Evolutionary conservation across 2,113 vertebrate species (phyloP).

Genomic region (Elephas maximus): DNA sequence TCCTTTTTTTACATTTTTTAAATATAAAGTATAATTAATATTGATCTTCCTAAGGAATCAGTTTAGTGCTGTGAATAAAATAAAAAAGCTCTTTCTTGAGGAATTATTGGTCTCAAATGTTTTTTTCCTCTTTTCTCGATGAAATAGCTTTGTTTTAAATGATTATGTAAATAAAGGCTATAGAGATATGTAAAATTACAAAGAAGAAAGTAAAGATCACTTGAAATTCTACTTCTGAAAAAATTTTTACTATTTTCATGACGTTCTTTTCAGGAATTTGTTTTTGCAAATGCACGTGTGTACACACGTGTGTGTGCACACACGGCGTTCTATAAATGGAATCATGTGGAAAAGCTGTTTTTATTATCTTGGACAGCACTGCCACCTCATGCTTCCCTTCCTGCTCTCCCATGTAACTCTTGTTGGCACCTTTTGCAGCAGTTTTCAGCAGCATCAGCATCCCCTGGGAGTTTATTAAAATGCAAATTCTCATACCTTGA

Average conservation of each 20-base stretch:
- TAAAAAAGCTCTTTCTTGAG: constrained; percentile 36
- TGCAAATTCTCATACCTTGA: not conserved
- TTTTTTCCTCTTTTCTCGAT: not conserved
- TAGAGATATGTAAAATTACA: not conserved
- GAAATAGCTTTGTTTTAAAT: constrained; percentile 21
- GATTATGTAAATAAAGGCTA: constrained; percentile 13
- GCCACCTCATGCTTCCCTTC: not conserved
- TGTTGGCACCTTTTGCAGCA: not conserved
- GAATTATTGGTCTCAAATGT: not conserved
- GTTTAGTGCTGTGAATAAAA: constrained; percentile 28
- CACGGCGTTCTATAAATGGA: not conserved
- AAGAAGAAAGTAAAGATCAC: not conserved
- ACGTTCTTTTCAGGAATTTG: constrained; percentile 6
- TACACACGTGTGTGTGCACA: not conserved
- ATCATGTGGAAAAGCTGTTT: not conserved
- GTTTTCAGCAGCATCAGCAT: not conserved
- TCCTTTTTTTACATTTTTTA: constrained; percentile 31
- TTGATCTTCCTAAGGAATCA: not conserved
- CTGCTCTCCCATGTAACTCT: not conserved
- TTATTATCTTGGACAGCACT: not conserved
- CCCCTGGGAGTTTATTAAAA: not conserved
- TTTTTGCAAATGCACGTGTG: not conserved
- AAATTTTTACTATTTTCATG: constrained; percentile 23
- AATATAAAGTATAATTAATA: not conserved
- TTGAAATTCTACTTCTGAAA: not conserved